Evolutionary conservation across 2,797 vertebrate genomes (phyloP).

Genomic region (Morelia viridis): DNA sequence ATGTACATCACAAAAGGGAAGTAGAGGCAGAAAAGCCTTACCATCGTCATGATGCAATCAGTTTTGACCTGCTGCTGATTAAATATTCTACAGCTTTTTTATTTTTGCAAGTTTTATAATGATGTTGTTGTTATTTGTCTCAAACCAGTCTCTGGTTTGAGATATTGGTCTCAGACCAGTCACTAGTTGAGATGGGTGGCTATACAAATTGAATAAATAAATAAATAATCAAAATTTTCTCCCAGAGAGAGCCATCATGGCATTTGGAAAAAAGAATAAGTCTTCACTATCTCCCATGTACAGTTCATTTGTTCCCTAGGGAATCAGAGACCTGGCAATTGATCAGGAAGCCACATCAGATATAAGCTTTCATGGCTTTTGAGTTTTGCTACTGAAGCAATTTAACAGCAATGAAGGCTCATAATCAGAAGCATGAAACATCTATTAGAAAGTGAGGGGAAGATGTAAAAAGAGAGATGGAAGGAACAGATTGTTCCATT

Average conservation of each 20-base stretch:
- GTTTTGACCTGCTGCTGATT: background rate
- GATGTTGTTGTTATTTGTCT: background rate
- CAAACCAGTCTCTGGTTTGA: too few relatives aligned
- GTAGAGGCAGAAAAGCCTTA: too few relatives aligned
- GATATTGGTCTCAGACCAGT: too few relatives aligned
- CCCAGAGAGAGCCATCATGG: background rate
- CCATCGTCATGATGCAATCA: background rate
- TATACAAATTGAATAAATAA: too few relatives aligned
- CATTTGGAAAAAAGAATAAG: background rate
- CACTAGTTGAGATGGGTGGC: too few relatives aligned
- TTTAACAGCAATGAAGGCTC: constrained; percentile 10
- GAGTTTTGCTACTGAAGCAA: constrained; percentile 30
- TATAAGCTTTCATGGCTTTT: constrained; percentile 11
- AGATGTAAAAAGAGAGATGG: background rate
- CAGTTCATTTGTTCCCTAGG: constrained; percentile 52
- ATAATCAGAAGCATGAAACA: background rate
- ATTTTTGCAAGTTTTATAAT: background rate
- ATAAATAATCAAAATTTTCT: background rate
- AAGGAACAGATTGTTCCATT: background rate
- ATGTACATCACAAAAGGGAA: too few relatives aligned
- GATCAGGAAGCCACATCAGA: constrained; percentile 35
- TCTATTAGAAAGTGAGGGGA: background rate
- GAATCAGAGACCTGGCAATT: constrained; percentile 52
- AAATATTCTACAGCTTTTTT: background rate
- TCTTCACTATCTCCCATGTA: constrained; percentile 52